phyloP scores from a whole-genome alignment of 2,113 vertebrate species.

The Coreoperca whiteheadi region DNA sequence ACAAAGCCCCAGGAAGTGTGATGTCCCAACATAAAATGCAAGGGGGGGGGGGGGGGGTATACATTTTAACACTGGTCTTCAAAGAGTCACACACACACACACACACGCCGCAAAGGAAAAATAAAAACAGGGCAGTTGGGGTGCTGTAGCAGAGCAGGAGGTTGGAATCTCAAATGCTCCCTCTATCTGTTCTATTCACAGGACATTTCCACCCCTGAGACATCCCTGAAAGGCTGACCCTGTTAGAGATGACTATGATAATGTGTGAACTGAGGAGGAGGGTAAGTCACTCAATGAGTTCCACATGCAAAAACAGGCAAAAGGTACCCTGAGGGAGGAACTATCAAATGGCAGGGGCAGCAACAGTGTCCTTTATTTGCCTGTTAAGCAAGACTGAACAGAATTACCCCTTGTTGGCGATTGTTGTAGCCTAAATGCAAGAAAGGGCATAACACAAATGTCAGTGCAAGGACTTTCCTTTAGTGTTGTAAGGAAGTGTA shows the following conservation, averaged over 20 bases:
- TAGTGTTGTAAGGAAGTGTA: conserved; percentile 25
- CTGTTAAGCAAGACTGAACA: conserved; percentile 21
- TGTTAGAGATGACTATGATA: conserved; percentile 31
- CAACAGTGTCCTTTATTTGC: conserved; percentile 21
- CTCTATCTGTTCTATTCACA: conserved; percentile 52
- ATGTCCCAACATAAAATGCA: conserved; percentile 22
- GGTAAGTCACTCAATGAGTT: conserved; percentile 29
- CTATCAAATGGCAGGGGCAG: conserved; percentile 7
- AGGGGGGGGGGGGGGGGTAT: not conserved
- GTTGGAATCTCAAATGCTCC: conserved; percentile 49
- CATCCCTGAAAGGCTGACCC: conserved; percentile 47
- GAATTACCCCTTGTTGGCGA: not conserved
- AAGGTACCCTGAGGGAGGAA: conserved; percentile 4
- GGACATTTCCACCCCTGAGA: conserved; percentile 55
- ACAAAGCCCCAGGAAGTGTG: not conserved
- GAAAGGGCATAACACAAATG: conserved; percentile 21
- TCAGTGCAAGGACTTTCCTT: conserved; percentile 31
- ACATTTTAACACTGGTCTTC: conserved; percentile 6
- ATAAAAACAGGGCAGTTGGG: conserved; percentile 22
- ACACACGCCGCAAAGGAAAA: conserved; percentile 20
- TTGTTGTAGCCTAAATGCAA: conserved; percentile 7
- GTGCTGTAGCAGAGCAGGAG: conserved; percentile 6
- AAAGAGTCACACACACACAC: conserved; percentile 2
- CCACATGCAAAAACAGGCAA: conserved; percentile 49
- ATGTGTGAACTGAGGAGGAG: conserved; percentile 54